Conservation (phyloP, 2,113 vertebrate genomes). For the Ailurus styani region DNA sequence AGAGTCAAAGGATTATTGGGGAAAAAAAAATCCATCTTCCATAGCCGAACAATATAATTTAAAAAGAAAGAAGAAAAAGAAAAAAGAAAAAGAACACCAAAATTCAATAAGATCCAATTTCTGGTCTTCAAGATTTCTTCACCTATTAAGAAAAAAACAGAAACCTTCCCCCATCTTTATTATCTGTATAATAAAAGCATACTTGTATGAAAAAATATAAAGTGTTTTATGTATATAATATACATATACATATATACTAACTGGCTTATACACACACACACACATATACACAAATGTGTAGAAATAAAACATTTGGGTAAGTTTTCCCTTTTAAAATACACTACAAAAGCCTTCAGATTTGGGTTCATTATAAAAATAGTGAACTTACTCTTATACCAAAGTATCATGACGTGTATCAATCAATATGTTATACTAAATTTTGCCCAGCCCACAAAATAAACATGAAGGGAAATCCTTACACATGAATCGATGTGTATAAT, state of each 20-base stretch:
- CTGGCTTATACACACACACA: constrained; percentile 74
- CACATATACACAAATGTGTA: constrained; percentile 54
- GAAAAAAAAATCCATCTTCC: constrained; percentile 87
- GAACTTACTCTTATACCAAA: constrained; percentile 59
- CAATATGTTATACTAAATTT: constrained; percentile 46
- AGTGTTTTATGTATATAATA: constrained; percentile 67
- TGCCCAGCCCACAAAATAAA: constrained; percentile 53
- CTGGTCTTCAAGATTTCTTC: constrained; percentile 89
- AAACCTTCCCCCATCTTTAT: constrained; percentile 85
- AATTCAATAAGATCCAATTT: constrained; percentile 87
- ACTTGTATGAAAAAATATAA: constrained; percentile 72
- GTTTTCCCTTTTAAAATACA: constrained; percentile 62
- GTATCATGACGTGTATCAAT: constrained; percentile 37
- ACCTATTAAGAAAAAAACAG: constrained; percentile 90
- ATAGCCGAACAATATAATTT: constrained; percentile 76
- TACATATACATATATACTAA: constrained; percentile 59
- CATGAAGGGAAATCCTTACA: constrained; percentile 37
- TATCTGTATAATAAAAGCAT: constrained; percentile 78
- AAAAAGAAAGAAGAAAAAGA: constrained; percentile 62
- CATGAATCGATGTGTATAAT: constrained; percentile 23
- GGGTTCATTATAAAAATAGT: constrained; percentile 57
- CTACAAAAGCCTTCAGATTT: constrained; percentile 45
- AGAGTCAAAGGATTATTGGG: constrained; percentile 79
- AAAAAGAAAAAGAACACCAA: constrained; percentile 55
- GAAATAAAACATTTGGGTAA: constrained; percentile 51